Evolutionary conservation across 2,797 vertebrate genomes (phyloP).

Genomic region (Enteromius fasciolatus): DNA sequence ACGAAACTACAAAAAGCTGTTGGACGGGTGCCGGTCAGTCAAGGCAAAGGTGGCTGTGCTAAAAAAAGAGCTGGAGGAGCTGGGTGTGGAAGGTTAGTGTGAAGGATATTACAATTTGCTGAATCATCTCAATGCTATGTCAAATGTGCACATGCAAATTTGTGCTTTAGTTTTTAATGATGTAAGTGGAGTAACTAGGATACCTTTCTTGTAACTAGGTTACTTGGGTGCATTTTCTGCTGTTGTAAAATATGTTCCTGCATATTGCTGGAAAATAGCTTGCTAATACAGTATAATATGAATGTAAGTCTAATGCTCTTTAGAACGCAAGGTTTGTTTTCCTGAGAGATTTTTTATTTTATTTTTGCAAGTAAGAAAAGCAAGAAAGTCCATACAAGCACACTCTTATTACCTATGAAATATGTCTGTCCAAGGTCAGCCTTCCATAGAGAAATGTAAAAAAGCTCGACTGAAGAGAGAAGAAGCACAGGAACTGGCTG

Average conservation of each 20-base stretch:
- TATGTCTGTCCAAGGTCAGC: constrained; percentile 71
- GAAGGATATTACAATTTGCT: neutral
- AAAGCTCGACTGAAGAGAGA: constrained; percentile 77
- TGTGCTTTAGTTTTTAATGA: neutral
- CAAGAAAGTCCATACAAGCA: neutral
- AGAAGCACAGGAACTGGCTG: constrained; percentile 82
- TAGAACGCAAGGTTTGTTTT: neutral
- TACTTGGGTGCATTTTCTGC: neutral
- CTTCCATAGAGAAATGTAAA: constrained; percentile 84
- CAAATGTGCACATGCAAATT: neutral
- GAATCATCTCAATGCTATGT: neutral
- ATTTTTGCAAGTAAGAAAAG: no score
- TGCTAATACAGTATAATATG: neutral
- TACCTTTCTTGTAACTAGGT: neutral
- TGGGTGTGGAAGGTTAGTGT: constrained; percentile 80
- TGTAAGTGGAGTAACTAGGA: neutral
- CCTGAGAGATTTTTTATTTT: neutral
- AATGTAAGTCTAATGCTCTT: neutral
- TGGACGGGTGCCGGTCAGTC: constrained; percentile 74
- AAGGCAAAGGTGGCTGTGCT: constrained; percentile 76
- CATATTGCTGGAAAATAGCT: neutral
- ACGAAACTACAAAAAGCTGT: constrained; percentile 86
- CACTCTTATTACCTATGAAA: neutral
- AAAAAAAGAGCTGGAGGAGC: constrained; percentile 81
- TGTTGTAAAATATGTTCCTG: neutral